A percentile compares a stretch with the other conserved stretches of the same genome.
These are phyloP conservation scores for Microcebus lehilahytsara DNA, from an alignment of 2,113 vertebrate genomes.

Conservation along the genomic window DNA sequence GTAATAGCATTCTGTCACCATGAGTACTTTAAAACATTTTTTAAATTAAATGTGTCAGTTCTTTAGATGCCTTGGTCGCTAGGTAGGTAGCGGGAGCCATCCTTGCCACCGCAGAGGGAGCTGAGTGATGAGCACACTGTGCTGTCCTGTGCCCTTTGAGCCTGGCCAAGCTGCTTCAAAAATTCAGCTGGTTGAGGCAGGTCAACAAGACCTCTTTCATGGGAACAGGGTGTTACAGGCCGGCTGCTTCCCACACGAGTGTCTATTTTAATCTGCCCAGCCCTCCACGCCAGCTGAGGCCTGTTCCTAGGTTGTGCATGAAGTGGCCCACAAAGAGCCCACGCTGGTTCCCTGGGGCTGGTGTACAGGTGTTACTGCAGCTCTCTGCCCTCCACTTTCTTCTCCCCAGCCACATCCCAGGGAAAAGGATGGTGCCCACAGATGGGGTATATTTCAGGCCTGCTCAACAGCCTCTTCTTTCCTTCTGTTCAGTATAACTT, in stretches of 20 bases:
- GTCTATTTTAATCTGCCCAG: not conserved
- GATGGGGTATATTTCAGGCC: not conserved
- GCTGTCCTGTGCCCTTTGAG: not conserved
- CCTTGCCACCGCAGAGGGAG: not conserved
- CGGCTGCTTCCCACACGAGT: not conserved
- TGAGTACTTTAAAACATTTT: not conserved
- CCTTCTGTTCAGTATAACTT: not conserved
- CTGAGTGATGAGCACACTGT: not conserved
- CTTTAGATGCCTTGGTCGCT: not conserved
- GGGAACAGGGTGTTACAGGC: not conserved
- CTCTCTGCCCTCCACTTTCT: not conserved
- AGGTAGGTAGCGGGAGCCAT: not conserved
- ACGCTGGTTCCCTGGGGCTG: not conserved
- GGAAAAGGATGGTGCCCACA: not conserved
- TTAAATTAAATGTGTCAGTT: not conserved
- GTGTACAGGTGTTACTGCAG: not conserved
- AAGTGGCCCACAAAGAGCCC: rapidly evolving
- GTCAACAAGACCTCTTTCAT: constrained; percentile 9
- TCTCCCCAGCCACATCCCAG: not conserved
- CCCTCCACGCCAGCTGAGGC: not conserved
- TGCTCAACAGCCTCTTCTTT: not conserved
- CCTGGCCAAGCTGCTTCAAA: not conserved
- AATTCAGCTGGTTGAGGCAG: not conserved
- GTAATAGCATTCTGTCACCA: not conserved
- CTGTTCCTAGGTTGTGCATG: not conserved